Conservation (phyloP, 2,888 invertebrate genomes). For the Leptopilina syphax region DNA sequence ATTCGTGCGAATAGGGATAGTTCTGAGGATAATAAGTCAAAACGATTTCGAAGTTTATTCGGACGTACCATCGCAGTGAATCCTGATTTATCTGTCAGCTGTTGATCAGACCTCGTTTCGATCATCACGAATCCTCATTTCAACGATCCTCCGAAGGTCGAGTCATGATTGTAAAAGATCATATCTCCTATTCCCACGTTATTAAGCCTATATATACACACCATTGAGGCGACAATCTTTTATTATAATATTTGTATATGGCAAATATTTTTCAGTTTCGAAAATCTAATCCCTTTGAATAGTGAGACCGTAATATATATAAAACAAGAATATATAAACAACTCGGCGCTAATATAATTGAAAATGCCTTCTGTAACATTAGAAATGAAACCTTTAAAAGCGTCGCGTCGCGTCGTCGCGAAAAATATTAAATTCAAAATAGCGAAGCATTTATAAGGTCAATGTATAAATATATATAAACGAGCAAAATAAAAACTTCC, state of each 20-base stretch:
- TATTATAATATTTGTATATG: conserved; percentile 30
- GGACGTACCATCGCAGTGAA: conserved; percentile 15
- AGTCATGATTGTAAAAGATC: conserved; percentile 49
- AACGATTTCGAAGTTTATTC: conserved; percentile 4
- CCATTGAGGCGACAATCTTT: conserved; percentile 44
- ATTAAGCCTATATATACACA: conserved; percentile 46
- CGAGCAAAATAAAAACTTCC: no score
- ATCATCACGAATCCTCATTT: conserved; percentile 48
- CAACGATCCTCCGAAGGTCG: conserved; percentile 49
- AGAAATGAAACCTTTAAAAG: conserved; percentile 15
- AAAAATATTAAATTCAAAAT: conserved; percentile 6
- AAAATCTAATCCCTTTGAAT: conserved; percentile 13
- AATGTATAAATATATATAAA: background rate
- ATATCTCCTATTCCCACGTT: conserved; percentile 52
- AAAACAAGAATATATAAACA: background rate
- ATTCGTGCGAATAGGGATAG: conserved; percentile 27
- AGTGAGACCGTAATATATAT: conserved; percentile 1
- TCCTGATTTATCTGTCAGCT: conserved; percentile 34
- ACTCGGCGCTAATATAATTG: background rate
- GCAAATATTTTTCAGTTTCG: conserved; percentile 19
- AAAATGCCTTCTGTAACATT: conserved; percentile 22
- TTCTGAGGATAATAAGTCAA: conserved; percentile 7
- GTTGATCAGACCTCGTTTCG: conserved; percentile 42
- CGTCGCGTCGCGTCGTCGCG: background rate
- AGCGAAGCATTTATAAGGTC: conserved; percentile 9